Evolutionary conservation across 2,113 vertebrate genomes (phyloP), one percentile per base, ranked within the genome.

Genomic region (Misgurnus mizolepis): DNA sequence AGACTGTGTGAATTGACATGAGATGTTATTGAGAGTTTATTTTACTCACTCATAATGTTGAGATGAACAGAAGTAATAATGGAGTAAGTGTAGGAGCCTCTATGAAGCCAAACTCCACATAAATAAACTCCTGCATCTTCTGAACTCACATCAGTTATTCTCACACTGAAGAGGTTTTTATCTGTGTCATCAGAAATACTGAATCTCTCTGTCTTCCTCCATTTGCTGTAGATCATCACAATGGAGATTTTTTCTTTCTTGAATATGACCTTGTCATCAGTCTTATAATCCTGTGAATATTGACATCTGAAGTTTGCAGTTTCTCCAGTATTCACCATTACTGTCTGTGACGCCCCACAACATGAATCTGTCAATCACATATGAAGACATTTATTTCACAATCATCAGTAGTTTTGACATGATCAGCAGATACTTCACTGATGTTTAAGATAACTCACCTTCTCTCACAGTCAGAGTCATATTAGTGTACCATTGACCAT

Each of bases 41-140:
- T 34, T 9, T 72, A 74, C 71, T 74, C 12, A 74, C 72, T 0
- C 1, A 62, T 43, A 10, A 74, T 62, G 0, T 75, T n/a, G 0
- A 62, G 12, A 6, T 62, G 0, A 45, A 61, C 58, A n/a, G 14
- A 45, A 58, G 17, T 58, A 18, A 58, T 6, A 58, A 58, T 18
- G 0, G 6, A 58, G 17, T 58, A 53, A 15, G 1, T 74, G 71
- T 27, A 62, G 0, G 72, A 4, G 4, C 6, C 2, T 18, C 4
- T 0, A 10, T 18, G 0, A 3, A 8, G 1, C 41, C 7, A 2
- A 62, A 62, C 72, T 75, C 40, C 41, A 75, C 72, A 72, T 8
- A 60, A 74, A 74, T 74, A 74, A 74, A 60, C 55, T 74, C 71
- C 71, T 74, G 27, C 71, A 61, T 74, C 71, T 41, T 61, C 40